These are phyloP conservation scores for Euzophera pinguis DNA, from an alignment of 2,888 invertebrate genomes.

Conservation along the genomic window DNA sequence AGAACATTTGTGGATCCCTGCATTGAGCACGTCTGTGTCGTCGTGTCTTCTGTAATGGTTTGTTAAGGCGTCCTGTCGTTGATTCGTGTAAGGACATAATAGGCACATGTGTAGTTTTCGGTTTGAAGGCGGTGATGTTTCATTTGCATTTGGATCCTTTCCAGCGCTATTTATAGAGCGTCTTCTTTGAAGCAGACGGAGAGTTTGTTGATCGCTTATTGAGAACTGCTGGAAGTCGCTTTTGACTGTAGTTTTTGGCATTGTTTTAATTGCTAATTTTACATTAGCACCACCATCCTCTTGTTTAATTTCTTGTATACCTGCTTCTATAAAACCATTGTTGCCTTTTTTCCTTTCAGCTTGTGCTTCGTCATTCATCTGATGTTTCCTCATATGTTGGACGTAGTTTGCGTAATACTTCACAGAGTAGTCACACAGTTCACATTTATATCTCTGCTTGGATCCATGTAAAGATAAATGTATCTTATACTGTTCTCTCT, in stretches of 20 bases:
- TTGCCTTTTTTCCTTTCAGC: constrained; percentile 74
- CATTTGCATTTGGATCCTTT: constrained; percentile 53
- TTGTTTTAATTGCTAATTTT: constrained; percentile 70
- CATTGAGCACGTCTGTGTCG: constrained; percentile 77
- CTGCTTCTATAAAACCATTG: constrained; percentile 43
- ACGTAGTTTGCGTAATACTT: constrained; percentile 91
- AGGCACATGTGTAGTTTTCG: constrained; percentile 84
- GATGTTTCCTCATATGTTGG: constrained; percentile 90
- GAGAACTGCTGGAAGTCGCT: constrained; percentile 78
- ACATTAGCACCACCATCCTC: constrained; percentile 54
- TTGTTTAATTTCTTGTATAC: constrained; percentile 42
- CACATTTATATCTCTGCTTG: constrained; percentile 89
- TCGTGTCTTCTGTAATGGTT: constrained; percentile 88
- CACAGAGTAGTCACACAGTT: constrained; percentile 92
- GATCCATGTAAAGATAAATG: constrained; percentile 91
- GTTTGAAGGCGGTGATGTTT: constrained; percentile 73
- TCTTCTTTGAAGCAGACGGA: constrained; percentile 78
- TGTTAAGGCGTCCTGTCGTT: constrained; percentile 85
- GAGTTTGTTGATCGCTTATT: constrained; percentile 81
- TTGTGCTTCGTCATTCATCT: constrained; percentile 83
- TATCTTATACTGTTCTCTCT: constrained; percentile 90
- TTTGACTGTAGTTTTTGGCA: constrained; percentile 62
- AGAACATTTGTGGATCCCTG: constrained; percentile 84
- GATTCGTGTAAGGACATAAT: constrained; percentile 89
- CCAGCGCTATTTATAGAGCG: constrained; percentile 61